Evolutionary conservation across 2,888 invertebrate species (phyloP), one percentile per base, ranked within the genome.

Genomic region (Adela reaumurella): DNA sequence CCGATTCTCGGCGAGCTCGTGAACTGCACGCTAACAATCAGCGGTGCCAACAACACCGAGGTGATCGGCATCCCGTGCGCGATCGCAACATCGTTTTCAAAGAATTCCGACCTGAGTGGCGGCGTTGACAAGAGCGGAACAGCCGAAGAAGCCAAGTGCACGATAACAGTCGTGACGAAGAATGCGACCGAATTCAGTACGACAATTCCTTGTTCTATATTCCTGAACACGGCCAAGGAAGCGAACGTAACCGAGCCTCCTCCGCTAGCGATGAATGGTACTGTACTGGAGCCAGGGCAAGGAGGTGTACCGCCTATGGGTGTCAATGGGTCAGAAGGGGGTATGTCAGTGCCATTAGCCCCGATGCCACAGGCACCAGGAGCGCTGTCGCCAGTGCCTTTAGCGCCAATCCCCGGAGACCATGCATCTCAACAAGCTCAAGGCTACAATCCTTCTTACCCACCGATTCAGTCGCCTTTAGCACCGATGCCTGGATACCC

Each of bases 41-140:
- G 60, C 52, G 70, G 57, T 51, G 63, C 63, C 41, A 66, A 74
- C 48, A 61, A 63, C 19, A 74, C 76, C 1, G 80, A 80, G 63
- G 64, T 80, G 14, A 59, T 79, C 18, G 73, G 70, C 2, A 79
- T 80, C 58, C 80, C 80, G 10, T 80, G 80, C 59, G 67, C 78
- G 18, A 79, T 80, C 17, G 80, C 80, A 45, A 74, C 80, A 19
- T 80, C 80, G 1, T 80, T 80, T 56, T 67, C 71, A 6, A 78
- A 78, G 5, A 71, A 79, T 24, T 70, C 76, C 43, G 67, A 74
- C 52, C 64, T 74, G 4, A 74, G 77, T 57, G 14, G 14, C 11
- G 45, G 29, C 8, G 42, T 17, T 2, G 67, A 70, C 41, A 55
- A 62, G 8, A 60, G 62, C 49, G 54, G 57, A 43, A 60, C 41